These are phyloP conservation scores for Asarcornis scutulata DNA, from an alignment of 2,113 vertebrate species.

Conservation along the genomic window DNA sequence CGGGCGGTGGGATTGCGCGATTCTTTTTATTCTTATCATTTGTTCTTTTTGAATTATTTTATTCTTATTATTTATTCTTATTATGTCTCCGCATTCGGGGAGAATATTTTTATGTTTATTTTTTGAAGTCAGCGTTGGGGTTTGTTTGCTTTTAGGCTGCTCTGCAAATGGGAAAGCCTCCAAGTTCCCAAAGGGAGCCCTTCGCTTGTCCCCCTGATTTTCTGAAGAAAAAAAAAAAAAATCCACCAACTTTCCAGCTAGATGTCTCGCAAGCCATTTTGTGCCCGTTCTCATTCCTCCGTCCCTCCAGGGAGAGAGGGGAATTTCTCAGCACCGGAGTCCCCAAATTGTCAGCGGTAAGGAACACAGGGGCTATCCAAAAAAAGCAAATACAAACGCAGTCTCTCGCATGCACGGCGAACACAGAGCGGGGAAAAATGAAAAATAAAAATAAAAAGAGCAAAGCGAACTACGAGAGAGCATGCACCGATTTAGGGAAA, in stretches of 20 bases:
- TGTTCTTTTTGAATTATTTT: neutral
- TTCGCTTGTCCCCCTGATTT: conserved; percentile 20
- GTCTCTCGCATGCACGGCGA: neutral
- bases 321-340: neutral
- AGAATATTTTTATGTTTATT: neutral
- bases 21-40: neutral
- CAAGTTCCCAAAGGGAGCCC: conserved; percentile 62
- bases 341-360: neutral
- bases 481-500: neutral
- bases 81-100: rapidly evolving
- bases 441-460: neutral
- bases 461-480: neutral
- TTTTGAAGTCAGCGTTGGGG: neutral
- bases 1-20: rapidly evolving
- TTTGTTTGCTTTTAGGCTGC: neutral
- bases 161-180: conserved; percentile 33
- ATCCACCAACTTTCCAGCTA: conserved; percentile 65
- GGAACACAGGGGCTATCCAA: neutral
- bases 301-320: neutral
- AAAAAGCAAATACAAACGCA: conserved; percentile 19
- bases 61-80: neutral
- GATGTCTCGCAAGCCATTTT: conserved; percentile 25
- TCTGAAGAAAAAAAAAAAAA: conserved; percentile 45
- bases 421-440: neutral
- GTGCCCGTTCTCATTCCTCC: conserved; percentile 13